Evolutionary conservation across 2,113 vertebrate species (phyloP).

Genomic region (Saguinus imperator): DNA sequence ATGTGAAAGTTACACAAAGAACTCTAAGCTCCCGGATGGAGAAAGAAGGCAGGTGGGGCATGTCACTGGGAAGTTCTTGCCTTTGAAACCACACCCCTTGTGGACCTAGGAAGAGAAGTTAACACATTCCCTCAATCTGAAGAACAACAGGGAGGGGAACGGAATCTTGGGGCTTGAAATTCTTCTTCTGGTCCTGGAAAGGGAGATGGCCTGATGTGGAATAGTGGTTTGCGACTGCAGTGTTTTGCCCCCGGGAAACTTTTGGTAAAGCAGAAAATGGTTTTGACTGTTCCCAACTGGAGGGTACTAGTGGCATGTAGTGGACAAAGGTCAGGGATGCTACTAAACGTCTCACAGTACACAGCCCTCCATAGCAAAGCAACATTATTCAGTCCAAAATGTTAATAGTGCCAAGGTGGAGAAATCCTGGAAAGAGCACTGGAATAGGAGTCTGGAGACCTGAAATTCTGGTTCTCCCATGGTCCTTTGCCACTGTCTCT

Average conservation of each 20-base stretch:
- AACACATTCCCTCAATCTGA: not conserved
- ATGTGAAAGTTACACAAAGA: too few relatives aligned
- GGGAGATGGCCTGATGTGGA: not conserved
- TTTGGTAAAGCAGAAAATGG: not conserved
- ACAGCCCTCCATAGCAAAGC: not conserved
- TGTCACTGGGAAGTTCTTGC: too few relatives aligned
- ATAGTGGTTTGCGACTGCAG: not conserved
- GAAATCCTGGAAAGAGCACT: not conserved
- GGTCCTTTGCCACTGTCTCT: not conserved
- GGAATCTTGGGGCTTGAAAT: not conserved
- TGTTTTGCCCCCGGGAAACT: not conserved
- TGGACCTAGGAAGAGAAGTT: too few relatives aligned
- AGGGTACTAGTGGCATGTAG: not conserved
- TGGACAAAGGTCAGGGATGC: not conserved
- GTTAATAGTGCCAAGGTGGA: rapidly evolving
- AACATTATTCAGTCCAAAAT: not conserved
- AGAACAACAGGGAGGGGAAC: not conserved
- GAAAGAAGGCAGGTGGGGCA: too few relatives aligned
- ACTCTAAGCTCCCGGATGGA: too few relatives aligned
- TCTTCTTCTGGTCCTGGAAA: not conserved
- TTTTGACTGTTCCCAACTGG: not conserved
- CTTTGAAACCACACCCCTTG: too few relatives aligned
- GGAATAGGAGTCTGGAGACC: not conserved
- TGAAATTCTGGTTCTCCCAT: too few relatives aligned
- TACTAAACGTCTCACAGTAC: rapidly evolving